phyloP scores from a whole-genome alignment of 1,140 invertebrate genomes.

The Tyrophagus putrescentiae region DNA sequence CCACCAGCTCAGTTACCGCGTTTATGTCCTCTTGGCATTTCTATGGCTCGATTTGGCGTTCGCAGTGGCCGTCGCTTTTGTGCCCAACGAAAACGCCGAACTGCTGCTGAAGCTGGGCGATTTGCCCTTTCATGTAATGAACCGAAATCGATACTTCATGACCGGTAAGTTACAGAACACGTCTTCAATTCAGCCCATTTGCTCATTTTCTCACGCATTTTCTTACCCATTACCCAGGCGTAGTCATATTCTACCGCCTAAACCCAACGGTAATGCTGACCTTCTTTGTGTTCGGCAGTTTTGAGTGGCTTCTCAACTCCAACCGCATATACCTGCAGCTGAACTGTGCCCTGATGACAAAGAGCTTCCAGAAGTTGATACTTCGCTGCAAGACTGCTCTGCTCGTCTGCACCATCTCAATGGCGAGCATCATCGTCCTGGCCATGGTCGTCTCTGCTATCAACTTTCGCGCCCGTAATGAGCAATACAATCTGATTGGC shows the following conservation, averaged over 20 bases:
- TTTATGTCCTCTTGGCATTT: not conserved
- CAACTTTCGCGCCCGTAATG: not conserved
- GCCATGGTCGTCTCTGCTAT: not conserved
- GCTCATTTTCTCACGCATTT: no score
- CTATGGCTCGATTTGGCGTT: slow-evolving; percentile 3
- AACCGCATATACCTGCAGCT: not conserved
- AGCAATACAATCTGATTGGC: not conserved
- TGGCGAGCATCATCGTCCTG: not conserved
- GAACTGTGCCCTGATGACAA: not conserved
- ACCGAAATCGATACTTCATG: not conserved
- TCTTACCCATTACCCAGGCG: no score
- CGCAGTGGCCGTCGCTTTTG: not conserved
- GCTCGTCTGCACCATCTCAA: not conserved
- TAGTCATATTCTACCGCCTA: slow-evolving; percentile 2
- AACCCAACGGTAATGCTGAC: not conserved
- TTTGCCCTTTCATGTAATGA: not conserved
- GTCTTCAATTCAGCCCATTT: no score
- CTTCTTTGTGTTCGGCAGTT: not conserved
- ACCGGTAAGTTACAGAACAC: no score
- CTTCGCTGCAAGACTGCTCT: not conserved
- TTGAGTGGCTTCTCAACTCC: not conserved
- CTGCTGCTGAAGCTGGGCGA: not conserved
- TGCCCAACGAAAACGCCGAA: not conserved
- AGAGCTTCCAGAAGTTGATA: not conserved
- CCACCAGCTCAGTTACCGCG: not conserved